These are phyloP conservation scores for Hypomesus transpacificus DNA, from an alignment of 2,113 vertebrate species.

Conservation along the genomic window DNA sequence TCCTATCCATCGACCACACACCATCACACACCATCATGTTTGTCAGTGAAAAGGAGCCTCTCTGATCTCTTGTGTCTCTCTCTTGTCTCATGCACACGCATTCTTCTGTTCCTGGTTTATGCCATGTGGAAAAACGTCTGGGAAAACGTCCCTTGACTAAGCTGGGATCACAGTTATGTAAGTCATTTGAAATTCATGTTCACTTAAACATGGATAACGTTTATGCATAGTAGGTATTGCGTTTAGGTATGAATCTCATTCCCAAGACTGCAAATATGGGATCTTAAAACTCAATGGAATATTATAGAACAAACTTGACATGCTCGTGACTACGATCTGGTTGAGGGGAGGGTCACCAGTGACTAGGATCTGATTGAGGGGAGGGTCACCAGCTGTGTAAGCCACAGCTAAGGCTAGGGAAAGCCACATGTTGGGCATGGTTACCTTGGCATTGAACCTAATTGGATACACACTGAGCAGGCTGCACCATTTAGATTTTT, in stretches of 20 bases:
- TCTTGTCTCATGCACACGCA: neutral
- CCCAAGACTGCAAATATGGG: too few relatives aligned
- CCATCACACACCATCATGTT: conserved; percentile 24
- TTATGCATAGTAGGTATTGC: too few relatives aligned
- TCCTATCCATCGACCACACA: conserved; percentile 24
- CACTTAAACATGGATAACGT: too few relatives aligned
- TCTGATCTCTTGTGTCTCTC: conserved; percentile 2
- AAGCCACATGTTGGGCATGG: conserved; percentile 44
- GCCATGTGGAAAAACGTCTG: conserved; percentile 1
- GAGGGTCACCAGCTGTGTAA: conserved; percentile 62
- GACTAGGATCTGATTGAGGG: conserved; percentile 50
- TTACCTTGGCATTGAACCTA: conserved; percentile 51
- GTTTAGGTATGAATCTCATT: too few relatives aligned
- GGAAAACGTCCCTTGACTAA: conserved; percentile 3
- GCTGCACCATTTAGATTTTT: conserved; percentile 49
- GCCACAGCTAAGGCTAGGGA: conserved; percentile 49
- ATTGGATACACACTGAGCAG: conserved; percentile 48
- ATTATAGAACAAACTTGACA: conserved; percentile 13
- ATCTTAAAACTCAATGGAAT: too few relatives aligned
- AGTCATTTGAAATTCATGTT: too few relatives aligned
- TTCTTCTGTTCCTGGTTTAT: neutral
- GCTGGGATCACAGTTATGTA: too few relatives aligned
- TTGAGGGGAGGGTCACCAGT: conserved; percentile 21
- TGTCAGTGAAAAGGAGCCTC: conserved; percentile 22
- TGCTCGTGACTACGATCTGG: conserved; percentile 22